A percentile compares a stretch with the other conserved stretches of the same genome.
Evolutionary conservation across 2,113 vertebrate species (phyloP).

Genomic region (Pogonocichla stellata): DNA sequence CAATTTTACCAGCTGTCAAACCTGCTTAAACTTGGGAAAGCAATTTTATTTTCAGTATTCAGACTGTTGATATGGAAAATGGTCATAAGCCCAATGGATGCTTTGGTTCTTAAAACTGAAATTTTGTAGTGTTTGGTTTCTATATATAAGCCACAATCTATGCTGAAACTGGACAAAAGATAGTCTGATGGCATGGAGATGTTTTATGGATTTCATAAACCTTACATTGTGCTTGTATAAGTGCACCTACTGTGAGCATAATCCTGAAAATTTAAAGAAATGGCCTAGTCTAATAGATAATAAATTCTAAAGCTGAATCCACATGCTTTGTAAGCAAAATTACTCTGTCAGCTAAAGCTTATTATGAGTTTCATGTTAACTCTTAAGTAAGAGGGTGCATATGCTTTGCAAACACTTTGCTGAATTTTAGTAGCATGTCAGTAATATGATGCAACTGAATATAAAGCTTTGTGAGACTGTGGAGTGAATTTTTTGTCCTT

Average conservation of each 20-base stretch:
- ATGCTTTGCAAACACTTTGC: not conserved
- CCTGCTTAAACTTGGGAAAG: not conserved
- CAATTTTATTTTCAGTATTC: not conserved
- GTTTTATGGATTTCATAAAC: fast-evolving
- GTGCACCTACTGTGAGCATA: not conserved
- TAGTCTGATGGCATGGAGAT: not conserved
- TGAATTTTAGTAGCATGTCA: not conserved
- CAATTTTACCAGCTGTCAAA: not conserved
- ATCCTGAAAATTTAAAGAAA: not conserved
- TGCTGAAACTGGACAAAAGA: not conserved
- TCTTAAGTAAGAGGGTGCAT: not conserved
- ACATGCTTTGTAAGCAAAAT: not conserved
- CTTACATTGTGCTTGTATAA: not conserved
- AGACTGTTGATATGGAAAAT: not conserved
- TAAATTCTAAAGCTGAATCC: not conserved
- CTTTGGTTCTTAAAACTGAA: not conserved
- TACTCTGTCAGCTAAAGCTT: not conserved
- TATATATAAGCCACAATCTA: not conserved
- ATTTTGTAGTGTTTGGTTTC: not conserved
- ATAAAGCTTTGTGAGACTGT: not conserved
- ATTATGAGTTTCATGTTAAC: not conserved
- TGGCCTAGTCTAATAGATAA: not conserved
- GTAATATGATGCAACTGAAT: not conserved
- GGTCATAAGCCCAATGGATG: fast-evolving
- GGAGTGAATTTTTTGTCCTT: not conserved